A percentile compares a stretch with the other conserved stretches of the same genome.
Conservation (phyloP, 2,797 vertebrate genomes). For the Psittacula derbiana region DNA sequence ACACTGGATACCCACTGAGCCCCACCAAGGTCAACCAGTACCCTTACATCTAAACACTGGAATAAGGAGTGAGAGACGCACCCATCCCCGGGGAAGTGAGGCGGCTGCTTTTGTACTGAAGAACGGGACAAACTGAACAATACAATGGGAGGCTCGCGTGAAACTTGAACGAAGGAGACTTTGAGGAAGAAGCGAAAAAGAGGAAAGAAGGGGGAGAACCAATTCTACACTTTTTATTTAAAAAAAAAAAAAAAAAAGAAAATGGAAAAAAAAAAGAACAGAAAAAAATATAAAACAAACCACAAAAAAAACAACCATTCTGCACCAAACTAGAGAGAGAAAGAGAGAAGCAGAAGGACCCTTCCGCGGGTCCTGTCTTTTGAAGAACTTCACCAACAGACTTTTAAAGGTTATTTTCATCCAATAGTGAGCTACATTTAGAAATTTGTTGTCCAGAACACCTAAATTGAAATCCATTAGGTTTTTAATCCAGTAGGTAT, state of each 20-base stretch:
- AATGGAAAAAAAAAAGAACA: constrained; percentile 57
- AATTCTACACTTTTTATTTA: constrained; percentile 77
- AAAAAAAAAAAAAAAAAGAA: constrained; percentile 71
- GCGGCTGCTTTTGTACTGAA: constrained; percentile 66
- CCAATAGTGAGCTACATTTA: constrained; percentile 71
- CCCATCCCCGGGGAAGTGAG: constrained; percentile 31
- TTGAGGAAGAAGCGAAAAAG: constrained; percentile 66
- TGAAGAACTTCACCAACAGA: constrained; percentile 77
- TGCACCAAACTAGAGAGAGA: constrained; percentile 73
- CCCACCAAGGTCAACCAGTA: constrained; percentile 99
- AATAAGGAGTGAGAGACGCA: constrained; percentile 29
- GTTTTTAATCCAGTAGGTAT: constrained; percentile 69
- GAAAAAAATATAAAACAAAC: constrained; percentile 33
- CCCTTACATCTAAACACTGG: constrained; percentile 92
- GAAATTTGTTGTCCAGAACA: constrained; percentile 72
- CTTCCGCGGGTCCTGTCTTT: constrained; percentile 54
- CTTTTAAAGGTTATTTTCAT: constrained; percentile 81
- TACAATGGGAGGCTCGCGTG: constrained; percentile 60
- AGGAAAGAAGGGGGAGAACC: constrained; percentile 64
- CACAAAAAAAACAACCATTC: constrained; percentile 65
- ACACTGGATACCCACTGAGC: constrained; percentile 99
- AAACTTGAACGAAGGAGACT: constrained; percentile 77
- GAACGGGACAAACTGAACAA: constrained; percentile 66
- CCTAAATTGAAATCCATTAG: constrained; percentile 71
- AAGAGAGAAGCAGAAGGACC: constrained; percentile 61